Evolutionary conservation across 2,888 invertebrate genomes (phyloP).

Genomic region (Helicoverpa assulta): DNA sequence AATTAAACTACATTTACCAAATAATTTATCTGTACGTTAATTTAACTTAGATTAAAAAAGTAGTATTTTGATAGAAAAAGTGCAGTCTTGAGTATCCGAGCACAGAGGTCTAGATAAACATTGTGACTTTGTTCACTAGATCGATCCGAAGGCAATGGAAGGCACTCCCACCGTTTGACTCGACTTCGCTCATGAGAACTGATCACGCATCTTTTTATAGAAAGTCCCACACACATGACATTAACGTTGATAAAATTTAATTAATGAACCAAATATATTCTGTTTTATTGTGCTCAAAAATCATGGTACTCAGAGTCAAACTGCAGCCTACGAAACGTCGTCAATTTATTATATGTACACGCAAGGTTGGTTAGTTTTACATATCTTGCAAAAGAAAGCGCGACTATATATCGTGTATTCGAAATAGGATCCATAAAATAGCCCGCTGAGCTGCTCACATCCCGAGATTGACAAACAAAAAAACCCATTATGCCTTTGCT

Average conservation of each 20-base stretch:
- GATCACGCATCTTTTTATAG: neutral
- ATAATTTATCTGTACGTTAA: too few relatives aligned
- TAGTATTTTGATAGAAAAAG: neutral
- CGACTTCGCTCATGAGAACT: neutral
- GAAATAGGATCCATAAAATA: slow-evolving; percentile 9
- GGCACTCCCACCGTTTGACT: neutral
- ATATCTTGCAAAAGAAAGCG: slow-evolving; percentile 2
- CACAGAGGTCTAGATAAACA: neutral
- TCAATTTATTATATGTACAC: neutral
- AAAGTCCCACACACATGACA: neutral
- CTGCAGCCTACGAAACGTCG: neutral
- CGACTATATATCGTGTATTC: slow-evolving; percentile 10
- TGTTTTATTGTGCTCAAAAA: neutral
- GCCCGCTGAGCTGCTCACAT: slow-evolving; percentile 12
- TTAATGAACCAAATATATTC: neutral
- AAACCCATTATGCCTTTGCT: slow-evolving; percentile 25
- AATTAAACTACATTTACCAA: too few relatives aligned
- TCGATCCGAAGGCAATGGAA: slow-evolving; percentile 3
- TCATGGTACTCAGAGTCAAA: neutral
- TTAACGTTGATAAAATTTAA: neutral
- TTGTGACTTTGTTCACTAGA: slow-evolving; percentile 1
- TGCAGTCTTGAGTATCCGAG: neutral
- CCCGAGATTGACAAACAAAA: slow-evolving; percentile 28
- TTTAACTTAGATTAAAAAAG: too few relatives aligned
- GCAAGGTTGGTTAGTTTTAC: neutral